Evolutionary conservation across 2,113 vertebrate genomes (phyloP), one percentile per base, ranked within the genome.

Genomic region (Willisornis vidua): DNA sequence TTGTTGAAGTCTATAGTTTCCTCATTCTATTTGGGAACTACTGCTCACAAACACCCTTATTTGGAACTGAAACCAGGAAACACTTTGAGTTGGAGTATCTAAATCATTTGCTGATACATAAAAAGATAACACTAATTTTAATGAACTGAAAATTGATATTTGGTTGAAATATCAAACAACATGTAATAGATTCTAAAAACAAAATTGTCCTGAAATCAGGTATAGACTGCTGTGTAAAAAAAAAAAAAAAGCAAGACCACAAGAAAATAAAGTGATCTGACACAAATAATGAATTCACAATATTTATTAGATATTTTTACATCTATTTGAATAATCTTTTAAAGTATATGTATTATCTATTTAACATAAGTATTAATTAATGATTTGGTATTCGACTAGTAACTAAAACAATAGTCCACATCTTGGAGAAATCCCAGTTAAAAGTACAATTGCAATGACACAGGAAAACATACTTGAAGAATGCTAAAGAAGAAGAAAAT

Each of bases 271-370:
- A 37, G 11, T 77, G 2, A 2, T 51, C 20, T 77, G 37, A 87
- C n/a, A 52, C 10, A 41, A 26, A 57, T n/a, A 8, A 51, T 15
- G 13, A 67, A 78, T 23, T 6, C 7, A 33, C 33, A 46, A 41
- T 39, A 65, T 46, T 45, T 61, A 70, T 26, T 20, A 74, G 24
- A 74, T 33, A 49, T 67, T 73, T 87, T 81, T 28, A 9, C 5
- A 48, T 33, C 19, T 81, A 3, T 39, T 61, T 65, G 29, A 57
- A 12, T 51, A 65, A 35, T 31, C 3, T 81, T 76, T 91, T 31
- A 63, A 74, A 31, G 7, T 0, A 3, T 14, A 76, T 51, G 3
- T 43, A 3, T 43, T 8, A 1, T 43, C 59, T 65, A 17, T 39
- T 51, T 55, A 37, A 55, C 23, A 8, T 26, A 82, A 71, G 17